Percentiles rank a stretch among this genome's conserved stretches.
phyloP scores from a whole-genome alignment of 2,797 vertebrate species.

The Acanthornis magna region DNA sequence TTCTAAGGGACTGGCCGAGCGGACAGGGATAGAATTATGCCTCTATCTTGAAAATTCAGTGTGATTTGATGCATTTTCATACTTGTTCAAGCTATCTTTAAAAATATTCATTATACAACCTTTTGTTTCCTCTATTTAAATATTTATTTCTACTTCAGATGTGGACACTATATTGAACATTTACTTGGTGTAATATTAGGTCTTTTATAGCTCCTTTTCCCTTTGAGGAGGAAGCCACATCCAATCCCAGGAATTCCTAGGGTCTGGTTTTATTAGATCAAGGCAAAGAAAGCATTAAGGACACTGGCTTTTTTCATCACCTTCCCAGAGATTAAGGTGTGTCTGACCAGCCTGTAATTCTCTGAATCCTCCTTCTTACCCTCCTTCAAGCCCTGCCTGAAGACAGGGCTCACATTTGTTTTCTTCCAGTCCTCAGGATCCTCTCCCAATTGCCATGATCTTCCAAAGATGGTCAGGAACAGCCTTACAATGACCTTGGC shows the following conservation, averaged over 20 bases:
- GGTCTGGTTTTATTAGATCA: background rate
- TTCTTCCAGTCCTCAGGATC: background rate
- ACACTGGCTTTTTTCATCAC: background rate
- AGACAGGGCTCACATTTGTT: background rate
- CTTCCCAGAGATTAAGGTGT: background rate
- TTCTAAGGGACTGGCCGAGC: background rate
- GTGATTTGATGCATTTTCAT: background rate
- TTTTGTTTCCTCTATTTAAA: background rate
- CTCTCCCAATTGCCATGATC: fast-evolving
- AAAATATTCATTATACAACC: background rate
- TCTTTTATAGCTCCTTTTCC: background rate
- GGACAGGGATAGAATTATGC: background rate
- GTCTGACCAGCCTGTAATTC: background rate
- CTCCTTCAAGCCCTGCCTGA: background rate
- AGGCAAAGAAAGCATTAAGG: background rate
- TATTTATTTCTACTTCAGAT: background rate
- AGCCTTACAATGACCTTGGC: background rate
- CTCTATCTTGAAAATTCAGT: background rate
- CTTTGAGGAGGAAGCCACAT: background rate
- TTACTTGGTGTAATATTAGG: background rate
- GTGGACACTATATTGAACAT: background rate
- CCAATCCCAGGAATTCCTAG: background rate
- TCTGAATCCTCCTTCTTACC: background rate
- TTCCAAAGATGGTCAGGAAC: background rate
- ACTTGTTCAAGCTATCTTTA: background rate